Base-by-base conservation (phyloP, 2,888 invertebrate genomes). In the Noctua janthe region DNA sequence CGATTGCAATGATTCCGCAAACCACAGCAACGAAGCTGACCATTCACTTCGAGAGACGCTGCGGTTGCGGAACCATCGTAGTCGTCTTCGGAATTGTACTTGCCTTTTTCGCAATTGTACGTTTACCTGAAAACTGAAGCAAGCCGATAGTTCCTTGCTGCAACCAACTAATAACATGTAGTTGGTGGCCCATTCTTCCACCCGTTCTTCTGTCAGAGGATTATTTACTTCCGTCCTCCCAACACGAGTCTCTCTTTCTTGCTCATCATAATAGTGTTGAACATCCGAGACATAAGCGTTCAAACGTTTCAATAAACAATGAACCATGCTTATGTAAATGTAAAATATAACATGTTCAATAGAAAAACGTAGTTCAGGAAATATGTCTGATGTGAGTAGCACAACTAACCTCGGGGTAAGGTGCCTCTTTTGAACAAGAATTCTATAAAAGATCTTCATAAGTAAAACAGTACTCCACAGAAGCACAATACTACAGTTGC, bases 271-370 rank as follows among this genome's bases (percentile, higher is more conserved):
- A 54, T 47, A 54, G 3, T 15, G 13, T 54, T 56, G 54, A 3
- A 71, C 6, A 23, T 78, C 64, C 35, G 23, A 54, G 15, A 79
- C 29, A 35, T 54, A 54, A 2, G n/a, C 59, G 20, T 71, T 79
- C 20, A 79, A 47, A 29, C 20, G 1, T 47, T 79, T 54, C 20
- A 79, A 11, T 15, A 64, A 47, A 71, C 3, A 11, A 2, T 35
- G 43, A 20, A 79, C 1, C 54, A 71, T 79, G 4, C 43, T 54
- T 20, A 71, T 56, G 15, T 79, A 71, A 51, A 47, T 35, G 20
- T 66, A 79, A 47, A 79, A 71, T 35, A 79, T 54, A n/a, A 79
- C 35, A 35, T 79, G 70, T 56, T 79, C 79, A 7, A 71, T 10
- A 4, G 54, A 54, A 47, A 47, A 79, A 51, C 79, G 79, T 13